Percentiles rank a stretch among this genome's conserved stretches.
Evolutionary conservation across 1,140 invertebrate genomes (phyloP).

Genomic region (Aricia agestis): DNA sequence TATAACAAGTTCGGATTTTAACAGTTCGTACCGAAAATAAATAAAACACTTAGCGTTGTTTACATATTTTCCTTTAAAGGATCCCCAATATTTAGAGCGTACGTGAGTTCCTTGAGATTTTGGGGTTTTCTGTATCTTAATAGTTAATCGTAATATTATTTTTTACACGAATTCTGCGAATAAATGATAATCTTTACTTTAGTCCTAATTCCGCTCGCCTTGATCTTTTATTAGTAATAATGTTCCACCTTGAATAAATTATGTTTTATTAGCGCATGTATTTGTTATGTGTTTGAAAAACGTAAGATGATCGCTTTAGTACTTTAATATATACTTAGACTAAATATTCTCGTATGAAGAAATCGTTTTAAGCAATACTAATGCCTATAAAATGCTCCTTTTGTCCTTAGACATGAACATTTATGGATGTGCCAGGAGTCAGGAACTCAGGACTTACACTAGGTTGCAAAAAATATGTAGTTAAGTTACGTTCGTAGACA

Average conservation of each 20-base stretch:
- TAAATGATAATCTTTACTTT: background rate
- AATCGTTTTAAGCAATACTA: too few relatives aligned
- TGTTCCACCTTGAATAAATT: conserved; percentile 9
- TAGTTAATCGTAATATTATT: background rate
- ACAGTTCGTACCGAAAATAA: background rate
- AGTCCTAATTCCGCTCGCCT: background rate
- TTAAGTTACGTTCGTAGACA: too few relatives aligned
- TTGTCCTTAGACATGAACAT: too few relatives aligned
- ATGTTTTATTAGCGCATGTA: background rate
- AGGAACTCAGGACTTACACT: too few relatives aligned
- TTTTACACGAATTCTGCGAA: background rate
- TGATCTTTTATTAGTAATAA: background rate
- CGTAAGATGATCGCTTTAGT: background rate
- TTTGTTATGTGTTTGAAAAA: background rate
- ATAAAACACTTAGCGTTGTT: conserved; percentile 7
- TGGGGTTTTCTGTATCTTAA: background rate
- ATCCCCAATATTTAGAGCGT: background rate
- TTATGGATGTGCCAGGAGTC: too few relatives aligned
- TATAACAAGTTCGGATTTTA: background rate
- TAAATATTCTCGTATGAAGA: too few relatives aligned
- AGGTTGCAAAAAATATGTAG: too few relatives aligned
- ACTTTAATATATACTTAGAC: too few relatives aligned
- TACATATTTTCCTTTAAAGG: conserved; percentile 4
- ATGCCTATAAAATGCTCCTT: too few relatives aligned
- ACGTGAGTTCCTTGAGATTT: background rate